phyloP scores from a whole-genome alignment of 1,140 invertebrate genomes.

The Apolygus lucorum region DNA sequence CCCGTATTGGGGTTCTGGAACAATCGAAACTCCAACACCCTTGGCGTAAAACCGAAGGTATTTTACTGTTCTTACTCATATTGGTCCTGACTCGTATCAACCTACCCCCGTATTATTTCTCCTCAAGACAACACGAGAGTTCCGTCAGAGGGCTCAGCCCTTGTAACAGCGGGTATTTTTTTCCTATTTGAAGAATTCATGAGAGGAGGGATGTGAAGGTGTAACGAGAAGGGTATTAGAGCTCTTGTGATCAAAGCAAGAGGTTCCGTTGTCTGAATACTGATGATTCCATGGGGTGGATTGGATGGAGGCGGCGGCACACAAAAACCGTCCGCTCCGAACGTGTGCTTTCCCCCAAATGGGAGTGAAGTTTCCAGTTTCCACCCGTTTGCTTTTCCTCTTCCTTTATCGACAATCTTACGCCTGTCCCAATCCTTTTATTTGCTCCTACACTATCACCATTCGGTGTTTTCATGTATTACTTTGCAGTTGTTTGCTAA shows the following conservation, averaged over 20 bases:
- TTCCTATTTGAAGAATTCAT: conserved; percentile 22
- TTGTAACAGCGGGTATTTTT: too few species aligned
- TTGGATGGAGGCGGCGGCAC: neutral
- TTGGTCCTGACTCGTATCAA: too few species aligned
- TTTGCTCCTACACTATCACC: neutral
- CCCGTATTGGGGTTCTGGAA: too few species aligned
- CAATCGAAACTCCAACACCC: neutral
- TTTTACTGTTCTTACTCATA: too few species aligned
- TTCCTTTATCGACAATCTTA: neutral
- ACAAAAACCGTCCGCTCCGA: neutral
- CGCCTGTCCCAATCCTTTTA: neutral
- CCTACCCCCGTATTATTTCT: too few species aligned
- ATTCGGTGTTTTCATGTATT: neutral
- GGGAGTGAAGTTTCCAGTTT: neutral
- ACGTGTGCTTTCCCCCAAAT: neutral
- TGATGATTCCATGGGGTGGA: conserved; percentile 45
- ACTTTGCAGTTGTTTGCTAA: neutral
- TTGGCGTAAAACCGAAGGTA: too few species aligned
- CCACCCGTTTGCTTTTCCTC: neutral
- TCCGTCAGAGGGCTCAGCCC: too few species aligned
- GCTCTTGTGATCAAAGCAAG: conserved; percentile 18
- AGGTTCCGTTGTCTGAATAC: conserved; percentile 48
- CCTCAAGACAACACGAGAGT: too few species aligned
- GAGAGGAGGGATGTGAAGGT: conserved; percentile 9
- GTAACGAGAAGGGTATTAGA: conserved; percentile 21